These are phyloP conservation scores for Copidosoma floridanum DNA, from an alignment of 1,140 invertebrate genomes.

Conservation along the genomic window DNA sequence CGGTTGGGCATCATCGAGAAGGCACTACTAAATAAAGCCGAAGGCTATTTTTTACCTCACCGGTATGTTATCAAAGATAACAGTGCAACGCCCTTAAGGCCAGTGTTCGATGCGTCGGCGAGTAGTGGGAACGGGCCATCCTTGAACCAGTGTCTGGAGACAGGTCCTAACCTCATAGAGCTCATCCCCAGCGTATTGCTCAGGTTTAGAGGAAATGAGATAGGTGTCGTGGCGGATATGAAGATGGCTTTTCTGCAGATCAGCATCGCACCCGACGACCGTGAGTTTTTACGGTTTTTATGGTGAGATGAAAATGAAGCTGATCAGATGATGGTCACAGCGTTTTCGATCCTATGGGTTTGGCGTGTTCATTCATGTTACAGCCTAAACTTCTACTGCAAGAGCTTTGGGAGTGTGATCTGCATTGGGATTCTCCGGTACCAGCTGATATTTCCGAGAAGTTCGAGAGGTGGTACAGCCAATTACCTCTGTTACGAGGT, in stretches of 20 bases:
- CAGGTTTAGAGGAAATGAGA: constrained; percentile 24
- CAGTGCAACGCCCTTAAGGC: constrained; percentile 27
- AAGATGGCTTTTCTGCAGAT: constrained; percentile 30
- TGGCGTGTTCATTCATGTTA: constrained; percentile 33
- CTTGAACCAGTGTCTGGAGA: constrained; percentile 34
- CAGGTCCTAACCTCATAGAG: constrained; percentile 48
- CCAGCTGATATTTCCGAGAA: constrained; percentile 12
- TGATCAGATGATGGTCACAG: constrained; percentile 32
- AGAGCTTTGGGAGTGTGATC: constrained; percentile 30
- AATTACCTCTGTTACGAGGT: constrained; percentile 22
- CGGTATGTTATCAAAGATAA: constrained; percentile 25
- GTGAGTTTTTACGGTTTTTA: constrained; percentile 10
- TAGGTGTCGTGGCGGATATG: constrained; percentile 34
- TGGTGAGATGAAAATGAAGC: constrained; percentile 26
- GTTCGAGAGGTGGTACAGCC: constrained; percentile 31
- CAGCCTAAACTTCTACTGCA: constrained; percentile 37
- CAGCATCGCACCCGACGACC: constrained; percentile 4
- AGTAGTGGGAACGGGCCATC: constrained; percentile 12
- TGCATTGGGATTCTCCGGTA: constrained; percentile 33
- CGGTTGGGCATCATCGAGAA: constrained; percentile 30
- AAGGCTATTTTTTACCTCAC: constrained; percentile 30
- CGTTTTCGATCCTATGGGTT: constrained; percentile 43
- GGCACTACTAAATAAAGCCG: constrained; percentile 13
- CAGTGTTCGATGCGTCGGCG: constrained; percentile 30
- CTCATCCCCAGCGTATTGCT: constrained; percentile 22